phyloP scores from a whole-genome alignment of 2,797 vertebrate genomes.

The Scleropages formosus region DNA sequence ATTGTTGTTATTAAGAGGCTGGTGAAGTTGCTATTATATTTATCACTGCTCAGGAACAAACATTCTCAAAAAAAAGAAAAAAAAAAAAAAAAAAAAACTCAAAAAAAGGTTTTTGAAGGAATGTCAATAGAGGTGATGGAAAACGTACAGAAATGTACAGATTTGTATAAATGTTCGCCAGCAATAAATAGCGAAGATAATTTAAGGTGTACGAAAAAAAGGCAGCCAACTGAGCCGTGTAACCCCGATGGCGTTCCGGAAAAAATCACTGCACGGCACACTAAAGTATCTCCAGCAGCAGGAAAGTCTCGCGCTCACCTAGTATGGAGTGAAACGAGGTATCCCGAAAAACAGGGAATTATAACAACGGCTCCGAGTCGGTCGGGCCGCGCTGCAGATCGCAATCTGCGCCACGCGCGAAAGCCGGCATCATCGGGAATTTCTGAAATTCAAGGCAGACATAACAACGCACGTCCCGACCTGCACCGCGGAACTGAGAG shows the following conservation, averaged over 20 bases:
- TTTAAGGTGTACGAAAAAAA: neutral
- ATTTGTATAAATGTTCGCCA: neutral
- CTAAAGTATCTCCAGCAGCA: neutral
- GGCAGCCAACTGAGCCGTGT: neutral
- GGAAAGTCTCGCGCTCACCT: too few relatives aligned
- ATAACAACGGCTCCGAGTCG: neutral
- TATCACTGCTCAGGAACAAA: neutral
- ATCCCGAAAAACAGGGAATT: neutral
- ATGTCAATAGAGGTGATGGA: too few relatives aligned
- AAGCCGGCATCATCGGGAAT: conserved; percentile 21
- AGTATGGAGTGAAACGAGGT: neutral
- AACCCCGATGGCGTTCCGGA: neutral
- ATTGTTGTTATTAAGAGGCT: neutral
- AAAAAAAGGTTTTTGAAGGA: too few relatives aligned
- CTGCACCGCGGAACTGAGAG: conserved; percentile 7
- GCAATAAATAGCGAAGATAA: neutral
- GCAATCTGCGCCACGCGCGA: conserved; percentile 8
- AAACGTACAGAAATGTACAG: too few relatives aligned
- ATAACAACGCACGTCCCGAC: conserved; percentile 27
- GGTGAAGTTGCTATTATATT: conserved; percentile 11
- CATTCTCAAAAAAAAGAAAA: neutral
- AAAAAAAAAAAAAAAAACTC: neutral
- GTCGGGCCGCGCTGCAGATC: neutral
- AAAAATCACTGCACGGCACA: neutral
- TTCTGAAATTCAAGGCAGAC: conserved; percentile 29